Base-by-base conservation (phyloP, 2,888 invertebrate genomes). In the Parascotia fuliginaria region DNA sequence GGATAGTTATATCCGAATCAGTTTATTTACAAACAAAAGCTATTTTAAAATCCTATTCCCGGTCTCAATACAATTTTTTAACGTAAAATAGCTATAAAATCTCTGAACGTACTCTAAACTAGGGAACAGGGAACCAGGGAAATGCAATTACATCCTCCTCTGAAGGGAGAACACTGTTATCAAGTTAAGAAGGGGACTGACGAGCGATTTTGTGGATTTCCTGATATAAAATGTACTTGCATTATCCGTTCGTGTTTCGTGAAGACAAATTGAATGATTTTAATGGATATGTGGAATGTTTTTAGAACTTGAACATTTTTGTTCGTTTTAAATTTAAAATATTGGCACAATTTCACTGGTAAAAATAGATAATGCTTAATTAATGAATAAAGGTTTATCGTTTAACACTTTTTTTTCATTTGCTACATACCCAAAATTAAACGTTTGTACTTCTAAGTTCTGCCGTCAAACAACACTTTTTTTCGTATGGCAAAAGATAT, bases 131-230 rank as follows among this genome's bases (percentile, higher is more conserved):
- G 19, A 34, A 43, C 36, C 32, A 36, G 29, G 49, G 19, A 34
- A 43, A 43, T 43, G 34, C 36, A 50, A 43, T 50, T 50, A 50
- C 29, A 31, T 34, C n/a, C 39, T 38, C 16, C 29, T 36, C n/a
- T 16, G 12, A 34, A 27, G 29, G 19, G 29, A 36, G 12, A 39
- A 40, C 29, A 50, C 39, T 34, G 39, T 49, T 42, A 39, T 24
- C 37, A 11, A 34, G 32, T 37, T 42, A 42, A 37, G 12, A 36
- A 12, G 3, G 29, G 42, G 33, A 39, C 22, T 24, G 31, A 42
- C 16, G 41, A 48, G 29, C 37, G 37, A 38, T 16, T 42, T 37
- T 42, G 22, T 31, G 29, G 36, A 34, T 14, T 47, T 34, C 14
- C 31, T 36, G n/a, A n/a, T 15, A 29, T 24, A 31, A 41, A 49